A percentile compares a stretch with the other conserved stretches of the same genome.
phyloP scores from a whole-genome alignment of 23 tunicate genomes.

The Trididemnum clinides region DNA sequence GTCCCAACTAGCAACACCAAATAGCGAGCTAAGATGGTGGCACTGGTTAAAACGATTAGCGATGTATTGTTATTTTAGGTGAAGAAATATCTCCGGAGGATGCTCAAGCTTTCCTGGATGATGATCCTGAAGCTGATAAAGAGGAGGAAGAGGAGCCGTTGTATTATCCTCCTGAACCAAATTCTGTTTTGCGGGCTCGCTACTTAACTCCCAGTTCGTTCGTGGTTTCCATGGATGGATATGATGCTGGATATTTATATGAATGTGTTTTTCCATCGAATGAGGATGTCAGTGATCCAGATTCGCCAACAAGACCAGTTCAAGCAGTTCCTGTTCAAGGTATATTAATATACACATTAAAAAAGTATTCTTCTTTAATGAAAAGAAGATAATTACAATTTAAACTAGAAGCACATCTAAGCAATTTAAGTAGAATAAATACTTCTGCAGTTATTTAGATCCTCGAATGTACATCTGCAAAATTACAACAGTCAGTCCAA shows the following conservation, averaged over 20 bases:
- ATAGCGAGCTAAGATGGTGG: too few relatives aligned
- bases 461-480: too few relatives aligned
- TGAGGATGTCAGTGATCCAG: slow-evolving; percentile 3
- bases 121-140: slow-evolving; percentile 70
- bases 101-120: slow-evolving; percentile 75
- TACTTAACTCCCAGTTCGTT: slow-evolving; percentile 65
- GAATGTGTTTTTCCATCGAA: slow-evolving; percentile 70
- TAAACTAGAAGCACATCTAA: too few relatives aligned
- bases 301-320: slow-evolving; percentile 38
- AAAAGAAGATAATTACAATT: too few relatives aligned
- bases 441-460: too few relatives aligned
- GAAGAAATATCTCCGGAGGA: slow-evolving; percentile 85
- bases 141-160: slow-evolving; percentile 78
- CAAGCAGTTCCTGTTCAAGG: slow-evolving; percentile 53
- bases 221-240: slow-evolving; percentile 73
- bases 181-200: slow-evolving; percentile 63
- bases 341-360: too few relatives aligned
- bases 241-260: slow-evolving; percentile 92
- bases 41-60: too few relatives aligned
- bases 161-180: slow-evolving; percentile 64
- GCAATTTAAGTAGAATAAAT: too few relatives aligned
- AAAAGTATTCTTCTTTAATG: too few relatives aligned
- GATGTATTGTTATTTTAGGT: slow-evolving; percentile 41
- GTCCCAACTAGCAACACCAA: too few relatives aligned
- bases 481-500: too few relatives aligned